Percentiles rank a stretch among this genome's conserved stretches.
These are phyloP conservation scores for Platyrinchus mystaceus DNA, from an alignment of 2,797 vertebrate genomes.

Conservation along the genomic window DNA sequence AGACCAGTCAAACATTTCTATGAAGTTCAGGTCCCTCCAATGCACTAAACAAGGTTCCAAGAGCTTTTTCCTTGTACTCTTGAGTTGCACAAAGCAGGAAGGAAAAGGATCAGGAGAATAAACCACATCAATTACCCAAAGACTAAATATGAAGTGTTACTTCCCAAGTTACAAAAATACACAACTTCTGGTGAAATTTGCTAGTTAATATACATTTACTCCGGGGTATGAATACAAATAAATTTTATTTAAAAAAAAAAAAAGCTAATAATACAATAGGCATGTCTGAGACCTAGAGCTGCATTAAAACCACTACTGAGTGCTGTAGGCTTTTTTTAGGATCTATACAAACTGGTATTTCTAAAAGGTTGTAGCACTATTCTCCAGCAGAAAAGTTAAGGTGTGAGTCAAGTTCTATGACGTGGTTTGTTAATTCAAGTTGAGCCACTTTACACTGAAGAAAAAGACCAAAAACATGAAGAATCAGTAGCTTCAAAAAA, in stretches of 20 bases:
- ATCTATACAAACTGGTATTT: conserved; percentile 61
- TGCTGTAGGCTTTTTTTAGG: conserved; percentile 45
- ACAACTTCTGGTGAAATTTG: conserved; percentile 54
- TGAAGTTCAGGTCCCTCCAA: neutral
- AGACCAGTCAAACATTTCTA: neutral
- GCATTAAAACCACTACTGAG: conserved; percentile 63
- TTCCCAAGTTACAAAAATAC: conserved; percentile 69
- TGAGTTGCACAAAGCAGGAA: neutral
- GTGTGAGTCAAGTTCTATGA: conserved; percentile 47
- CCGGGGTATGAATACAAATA: conserved; percentile 61
- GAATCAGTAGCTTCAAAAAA: conserved; percentile 65
- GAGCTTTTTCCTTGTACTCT: neutral
- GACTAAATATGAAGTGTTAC: conserved; percentile 45
- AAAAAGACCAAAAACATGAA: conserved; percentile 44
- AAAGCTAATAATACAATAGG: conserved; percentile 69
- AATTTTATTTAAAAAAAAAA: conserved; percentile 16
- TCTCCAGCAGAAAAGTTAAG: conserved; percentile 53
- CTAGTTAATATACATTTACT: conserved; percentile 64
- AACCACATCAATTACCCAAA: neutral
- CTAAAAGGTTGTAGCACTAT: conserved; percentile 64
- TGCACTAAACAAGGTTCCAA: neutral
- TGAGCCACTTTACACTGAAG: conserved; percentile 57
- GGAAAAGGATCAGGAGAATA: neutral
- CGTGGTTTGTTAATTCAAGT: conserved; percentile 64
- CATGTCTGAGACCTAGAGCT: conserved; percentile 57